Evolutionary conservation across 1,140 invertebrate species (phyloP).

Genomic region (Pachypsylla venusta): DNA sequence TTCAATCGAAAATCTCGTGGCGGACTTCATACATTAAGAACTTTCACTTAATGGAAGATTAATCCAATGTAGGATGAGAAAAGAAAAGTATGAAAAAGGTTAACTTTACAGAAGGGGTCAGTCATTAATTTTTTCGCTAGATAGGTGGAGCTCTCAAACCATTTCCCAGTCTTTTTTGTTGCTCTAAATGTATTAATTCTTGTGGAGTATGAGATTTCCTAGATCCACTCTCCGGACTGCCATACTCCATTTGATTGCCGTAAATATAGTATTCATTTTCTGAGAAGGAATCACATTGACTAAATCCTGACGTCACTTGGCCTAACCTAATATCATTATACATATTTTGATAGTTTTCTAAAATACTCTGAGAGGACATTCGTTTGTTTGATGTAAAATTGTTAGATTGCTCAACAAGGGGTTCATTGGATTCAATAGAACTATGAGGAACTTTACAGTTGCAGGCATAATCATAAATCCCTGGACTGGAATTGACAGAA

Average conservation of each 20-base stretch:
- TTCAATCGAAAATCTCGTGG: too few species aligned
- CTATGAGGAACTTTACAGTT: neutral
- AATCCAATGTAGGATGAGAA: too few species aligned
- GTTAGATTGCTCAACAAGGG: neutral
- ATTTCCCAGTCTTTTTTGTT: neutral
- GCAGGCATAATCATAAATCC: slow-evolving; percentile 2
- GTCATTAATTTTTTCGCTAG: neutral
- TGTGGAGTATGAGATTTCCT: neutral
- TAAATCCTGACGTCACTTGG: slow-evolving; percentile 1
- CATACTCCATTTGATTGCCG: neutral
- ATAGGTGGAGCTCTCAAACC: neutral
- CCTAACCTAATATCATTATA: neutral
- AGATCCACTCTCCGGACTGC: neutral
- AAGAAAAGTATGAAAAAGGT: too few species aligned
- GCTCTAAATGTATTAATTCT: neutral
- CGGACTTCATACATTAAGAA: too few species aligned
- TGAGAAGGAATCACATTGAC: neutral
- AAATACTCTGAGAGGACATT: neutral
- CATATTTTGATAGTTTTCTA: slow-evolving; percentile 2
- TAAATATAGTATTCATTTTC: neutral
- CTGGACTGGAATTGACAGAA: neutral
- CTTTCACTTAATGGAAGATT: too few species aligned
- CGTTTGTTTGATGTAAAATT: neutral
- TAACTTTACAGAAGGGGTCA: too few species aligned
- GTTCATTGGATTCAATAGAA: neutral